A percentile compares a stretch with the other conserved stretches of the same genome.
Conservation (phyloP, 1,140 invertebrate genomes). For the Eurytemora carolleeae region DNA sequence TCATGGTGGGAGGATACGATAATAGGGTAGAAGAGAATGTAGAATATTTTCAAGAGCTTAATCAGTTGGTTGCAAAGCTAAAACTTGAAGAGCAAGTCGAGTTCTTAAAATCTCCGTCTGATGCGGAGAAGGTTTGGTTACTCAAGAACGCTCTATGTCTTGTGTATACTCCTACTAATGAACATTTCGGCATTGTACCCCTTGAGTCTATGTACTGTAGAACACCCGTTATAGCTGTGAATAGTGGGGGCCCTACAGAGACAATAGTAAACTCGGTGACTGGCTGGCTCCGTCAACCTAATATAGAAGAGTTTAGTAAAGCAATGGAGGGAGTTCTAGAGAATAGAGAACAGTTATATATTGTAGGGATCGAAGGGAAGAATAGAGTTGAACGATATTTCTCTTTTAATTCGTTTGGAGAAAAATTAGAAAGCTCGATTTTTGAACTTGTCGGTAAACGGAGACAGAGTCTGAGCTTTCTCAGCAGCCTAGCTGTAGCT, state of each 20-base stretch:
- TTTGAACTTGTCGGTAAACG: not conserved
- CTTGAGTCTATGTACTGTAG: constrained; percentile 89
- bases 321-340: constrained; percentile 49
- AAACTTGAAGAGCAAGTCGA: constrained; percentile 50
- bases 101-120: constrained; percentile 67
- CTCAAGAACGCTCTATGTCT: constrained; percentile 51
- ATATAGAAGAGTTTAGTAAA: constrained; percentile 45
- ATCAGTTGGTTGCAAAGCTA: constrained; percentile 38
- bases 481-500: not conserved
- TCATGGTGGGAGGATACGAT: constrained; percentile 96
- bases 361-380: constrained; percentile 46
- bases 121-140: constrained; percentile 58
- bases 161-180: constrained; percentile 85
- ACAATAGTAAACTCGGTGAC: constrained; percentile 70
- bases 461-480: too few relatives aligned
- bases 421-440: constrained; percentile 45
- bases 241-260: constrained; percentile 85
- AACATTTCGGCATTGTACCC: constrained; percentile 99
- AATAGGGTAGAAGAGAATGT: constrained; percentile 68
- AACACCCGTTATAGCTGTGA: constrained; percentile 82
- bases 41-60: constrained; percentile 60
- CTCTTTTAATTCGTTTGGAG: constrained; percentile 52
- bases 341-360: constrained; percentile 25
- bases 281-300: constrained; percentile 60
- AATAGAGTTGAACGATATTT: constrained; percentile 51